These are phyloP conservation scores for Xenopus borealis DNA, from an alignment of 2,113 vertebrate species.

Conservation along the genomic window DNA sequence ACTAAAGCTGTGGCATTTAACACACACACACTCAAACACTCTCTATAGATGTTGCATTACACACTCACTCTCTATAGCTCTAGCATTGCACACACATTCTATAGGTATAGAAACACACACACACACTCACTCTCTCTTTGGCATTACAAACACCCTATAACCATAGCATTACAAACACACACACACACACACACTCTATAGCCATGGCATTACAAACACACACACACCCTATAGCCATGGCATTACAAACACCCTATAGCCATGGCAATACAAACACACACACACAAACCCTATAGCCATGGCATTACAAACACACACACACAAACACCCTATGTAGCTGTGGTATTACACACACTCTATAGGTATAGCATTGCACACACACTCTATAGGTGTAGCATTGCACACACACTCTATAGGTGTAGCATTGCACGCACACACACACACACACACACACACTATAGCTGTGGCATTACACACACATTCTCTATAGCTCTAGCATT, in stretches of 20 bases:
- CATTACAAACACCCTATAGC: neutral
- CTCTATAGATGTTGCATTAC: neutral
- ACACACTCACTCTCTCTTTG: neutral
- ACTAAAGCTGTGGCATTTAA: too few species aligned
- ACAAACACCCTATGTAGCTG: too few species aligned
- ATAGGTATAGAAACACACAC: constrained; percentile 13
- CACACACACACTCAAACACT: neutral
- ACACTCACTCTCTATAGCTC: too few species aligned
- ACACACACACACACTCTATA: neutral
- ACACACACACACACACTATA: neutral
- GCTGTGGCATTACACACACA: constrained; percentile 14
- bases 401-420: neutral
- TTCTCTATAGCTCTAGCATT: too few species aligned
- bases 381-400: constrained; percentile 4
- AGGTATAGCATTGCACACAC: too few species aligned
- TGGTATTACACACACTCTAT: too few species aligned
- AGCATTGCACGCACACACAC: too few species aligned
- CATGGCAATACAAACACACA: too few species aligned
- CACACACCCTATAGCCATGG: neutral
- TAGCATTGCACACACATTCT: too few species aligned
- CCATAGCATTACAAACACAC: constrained; percentile 13
- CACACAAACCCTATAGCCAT: neutral
- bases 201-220: too few species aligned
- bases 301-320: constrained; percentile 14
- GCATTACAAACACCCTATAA: neutral